Base-by-base conservation (phyloP, 1,140 invertebrate species). In the Aphelenchoides besseyi region DNA sequence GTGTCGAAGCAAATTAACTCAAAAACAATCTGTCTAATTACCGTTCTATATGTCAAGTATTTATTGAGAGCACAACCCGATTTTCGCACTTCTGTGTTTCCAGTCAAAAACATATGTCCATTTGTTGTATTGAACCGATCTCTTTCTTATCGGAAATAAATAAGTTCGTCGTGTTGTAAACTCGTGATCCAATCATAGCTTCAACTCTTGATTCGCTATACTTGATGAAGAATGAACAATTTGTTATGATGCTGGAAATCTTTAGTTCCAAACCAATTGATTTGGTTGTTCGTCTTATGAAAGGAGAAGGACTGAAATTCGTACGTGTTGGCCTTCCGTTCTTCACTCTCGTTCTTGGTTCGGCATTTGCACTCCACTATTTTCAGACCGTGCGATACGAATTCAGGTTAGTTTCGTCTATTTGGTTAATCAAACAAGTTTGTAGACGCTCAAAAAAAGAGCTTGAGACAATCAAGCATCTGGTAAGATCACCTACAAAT, bases 341-440 rank as follows among this genome's bases (percentile, higher is more conserved):
- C 64, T 74, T 80, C 36, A 28, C 78, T 16, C 67, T 80, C 29
- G 71, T 80, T 36, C 64, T 77, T 37, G 78, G 78, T n/a, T 62
- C 70, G 33, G 78, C 78, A n/a, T 80, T 72, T 61, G 74, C 66
- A 30, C 54, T 80, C 3, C 74, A 80, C 37, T 80, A 70, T 67
- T 80, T 80, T 63, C 78, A 80, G 62, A 69, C 80, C 72, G 78
- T 80, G 23, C 69, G 78, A 61, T 80, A 57, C 72, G 78, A 80
- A 36, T 80, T 80, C 55, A 26, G 61, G 77, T 79, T 23, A 29
- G 78, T 77, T 70, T 16, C 28, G 52, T 52, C 55, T 30, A 3
- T 23, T 18, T 36, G 18, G 16, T 28, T 18, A 37, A 35, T 48
- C 37, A 8, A 32, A 62, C 48, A 36, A 30, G 48, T 72, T 79